phyloP scores from a whole-genome alignment of 1,140 invertebrate species.

The Nebria ingens region DNA sequence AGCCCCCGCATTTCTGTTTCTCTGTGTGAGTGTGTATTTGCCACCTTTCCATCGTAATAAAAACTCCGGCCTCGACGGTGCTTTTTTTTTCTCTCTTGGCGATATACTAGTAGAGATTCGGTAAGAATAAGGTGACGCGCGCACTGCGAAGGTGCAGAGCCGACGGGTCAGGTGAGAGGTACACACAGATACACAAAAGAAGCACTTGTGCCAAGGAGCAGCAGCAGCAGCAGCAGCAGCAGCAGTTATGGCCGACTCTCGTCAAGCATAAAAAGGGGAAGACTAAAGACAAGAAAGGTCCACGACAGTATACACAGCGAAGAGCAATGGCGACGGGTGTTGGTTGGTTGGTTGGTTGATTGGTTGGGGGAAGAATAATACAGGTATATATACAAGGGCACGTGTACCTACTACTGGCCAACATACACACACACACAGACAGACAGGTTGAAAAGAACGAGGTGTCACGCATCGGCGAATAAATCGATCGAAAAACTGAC shows the following conservation, averaged over 20 bases:
- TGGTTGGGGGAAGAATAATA: no score
- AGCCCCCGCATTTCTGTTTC: constrained; percentile 27
- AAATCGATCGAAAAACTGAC: constrained; percentile 2
- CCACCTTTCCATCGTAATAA: constrained; percentile 23
- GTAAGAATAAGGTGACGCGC: not conserved
- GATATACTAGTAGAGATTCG: no score
- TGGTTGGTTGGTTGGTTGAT: no score
- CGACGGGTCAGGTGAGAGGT: constrained; percentile 4
- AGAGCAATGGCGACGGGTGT: no score
- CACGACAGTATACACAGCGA: not conserved
- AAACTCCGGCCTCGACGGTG: not conserved
- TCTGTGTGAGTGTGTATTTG: no score
- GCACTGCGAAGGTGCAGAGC: not conserved
- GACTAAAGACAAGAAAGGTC: not conserved
- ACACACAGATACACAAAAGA: not conserved
- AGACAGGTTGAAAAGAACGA: constrained; percentile 5
- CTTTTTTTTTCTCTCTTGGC: not conserved
- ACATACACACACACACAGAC: not conserved
- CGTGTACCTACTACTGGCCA: not conserved
- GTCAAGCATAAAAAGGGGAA: constrained; percentile 4
- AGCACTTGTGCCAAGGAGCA: not conserved
- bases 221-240: no score
- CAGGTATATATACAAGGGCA: no score
- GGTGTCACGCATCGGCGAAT: constrained; percentile 2
- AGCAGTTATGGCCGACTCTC: not conserved